These are phyloP conservation scores for Thalassaphorura encarpata DNA, from an alignment of 1,140 invertebrate species.

Conservation along the genomic window DNA sequence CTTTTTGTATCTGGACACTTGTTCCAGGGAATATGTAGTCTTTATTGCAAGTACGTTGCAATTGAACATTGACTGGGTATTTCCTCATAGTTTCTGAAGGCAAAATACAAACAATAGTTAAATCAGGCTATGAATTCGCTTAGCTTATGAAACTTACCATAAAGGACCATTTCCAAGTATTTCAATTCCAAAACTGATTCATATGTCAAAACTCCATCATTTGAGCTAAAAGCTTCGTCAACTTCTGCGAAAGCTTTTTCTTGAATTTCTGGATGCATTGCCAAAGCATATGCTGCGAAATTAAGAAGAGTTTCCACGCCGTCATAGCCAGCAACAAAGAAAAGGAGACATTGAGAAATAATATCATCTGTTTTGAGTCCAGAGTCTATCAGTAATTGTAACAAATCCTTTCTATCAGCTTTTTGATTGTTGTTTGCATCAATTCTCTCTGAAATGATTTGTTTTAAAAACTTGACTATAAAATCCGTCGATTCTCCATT, in stretches of 20 bases:
- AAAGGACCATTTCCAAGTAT: too few species aligned
- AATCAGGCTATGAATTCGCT: too few species aligned
- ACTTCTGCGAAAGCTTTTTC: constrained; percentile 24
- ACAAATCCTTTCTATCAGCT: constrained; percentile 1
- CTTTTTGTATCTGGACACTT: too few species aligned
- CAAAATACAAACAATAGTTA: too few species aligned
- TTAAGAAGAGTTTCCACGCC: constrained; percentile 39
- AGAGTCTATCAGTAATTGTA: neutral
- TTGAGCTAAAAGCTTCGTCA: too few species aligned
- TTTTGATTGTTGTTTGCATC: neutral
- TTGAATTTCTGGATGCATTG: constrained; percentile 38
- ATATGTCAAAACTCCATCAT: too few species aligned
- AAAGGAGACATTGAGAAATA: constrained; percentile 30
- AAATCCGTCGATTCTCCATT: neutral
- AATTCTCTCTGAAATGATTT: neutral
- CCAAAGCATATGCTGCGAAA: constrained; percentile 37
- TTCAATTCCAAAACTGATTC: too few species aligned
- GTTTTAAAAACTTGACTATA: neutral
- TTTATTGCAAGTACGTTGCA: too few species aligned
- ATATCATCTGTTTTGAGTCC: constrained; percentile 2
- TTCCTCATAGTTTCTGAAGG: too few species aligned
- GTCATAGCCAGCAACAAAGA: constrained; percentile 41
- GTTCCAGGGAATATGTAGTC: too few species aligned
- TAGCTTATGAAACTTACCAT: too few species aligned
- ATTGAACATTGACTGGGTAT: too few species aligned